phyloP scores from a whole-genome alignment of 2,113 vertebrate species.

The Sinocyclocheilus anophthalmus region DNA sequence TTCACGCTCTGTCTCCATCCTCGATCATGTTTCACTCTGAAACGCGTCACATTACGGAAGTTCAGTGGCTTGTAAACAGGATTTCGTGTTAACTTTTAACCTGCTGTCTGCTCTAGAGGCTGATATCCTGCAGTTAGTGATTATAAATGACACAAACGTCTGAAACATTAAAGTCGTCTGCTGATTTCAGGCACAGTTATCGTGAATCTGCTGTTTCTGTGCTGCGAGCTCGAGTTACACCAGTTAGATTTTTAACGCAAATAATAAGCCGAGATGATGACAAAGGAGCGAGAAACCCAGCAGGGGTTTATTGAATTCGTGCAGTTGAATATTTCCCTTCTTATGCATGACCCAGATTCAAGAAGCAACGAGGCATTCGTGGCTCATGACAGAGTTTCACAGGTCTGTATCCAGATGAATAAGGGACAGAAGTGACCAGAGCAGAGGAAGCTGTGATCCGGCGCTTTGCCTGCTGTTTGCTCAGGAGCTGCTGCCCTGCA shows the following conservation, averaged over 20 bases:
- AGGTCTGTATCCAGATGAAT: background rate
- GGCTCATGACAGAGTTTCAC: background rate
- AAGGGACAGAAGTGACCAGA: background rate
- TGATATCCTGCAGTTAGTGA: background rate
- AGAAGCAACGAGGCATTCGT: background rate
- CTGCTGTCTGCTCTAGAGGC: background rate
- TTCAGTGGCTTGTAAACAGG: too few species aligned
- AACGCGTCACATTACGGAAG: too few species aligned
- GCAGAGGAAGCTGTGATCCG: background rate
- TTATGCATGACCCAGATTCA: background rate
- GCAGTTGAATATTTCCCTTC: background rate
- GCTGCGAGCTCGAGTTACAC: background rate
- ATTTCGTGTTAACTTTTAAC: background rate
- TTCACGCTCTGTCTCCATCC: too few species aligned
- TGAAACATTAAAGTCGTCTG: background rate
- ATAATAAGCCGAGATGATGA: background rate
- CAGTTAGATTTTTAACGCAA: background rate
- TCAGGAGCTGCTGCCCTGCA: background rate
- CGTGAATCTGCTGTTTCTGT: background rate
- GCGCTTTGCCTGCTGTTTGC: background rate
- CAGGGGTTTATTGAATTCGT: background rate
- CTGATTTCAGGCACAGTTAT: background rate
- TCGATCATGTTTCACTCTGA: too few species aligned
- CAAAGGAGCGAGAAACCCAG: background rate
- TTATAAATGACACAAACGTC: background rate